These are phyloP conservation scores for Nasonovia ribisnigri DNA, from an alignment of 2,888 invertebrate genomes.

Conservation along the genomic window DNA sequence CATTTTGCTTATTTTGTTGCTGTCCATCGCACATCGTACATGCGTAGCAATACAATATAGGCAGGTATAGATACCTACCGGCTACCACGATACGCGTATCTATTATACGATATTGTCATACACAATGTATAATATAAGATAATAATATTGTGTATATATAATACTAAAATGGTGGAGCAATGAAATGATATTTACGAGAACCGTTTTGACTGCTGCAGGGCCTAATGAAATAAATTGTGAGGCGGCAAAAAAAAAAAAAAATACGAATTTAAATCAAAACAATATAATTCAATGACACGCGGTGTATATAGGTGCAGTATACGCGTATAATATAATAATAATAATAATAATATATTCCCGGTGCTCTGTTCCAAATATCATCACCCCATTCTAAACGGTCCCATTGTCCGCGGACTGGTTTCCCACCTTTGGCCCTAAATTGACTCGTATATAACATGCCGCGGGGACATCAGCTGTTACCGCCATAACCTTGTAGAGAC, in stretches of 20 bases:
- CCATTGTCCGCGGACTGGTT: constrained; percentile 50
- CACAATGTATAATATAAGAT: background rate
- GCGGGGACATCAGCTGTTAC: constrained; percentile 12
- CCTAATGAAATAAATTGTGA: constrained; percentile 35
- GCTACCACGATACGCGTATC: background rate
- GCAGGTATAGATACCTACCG: background rate
- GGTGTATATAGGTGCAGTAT: background rate
- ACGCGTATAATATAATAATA: background rate
- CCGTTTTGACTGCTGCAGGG: background rate
- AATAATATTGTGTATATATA: constrained; percentile 1
- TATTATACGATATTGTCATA: background rate
- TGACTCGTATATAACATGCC: constrained; percentile 36
- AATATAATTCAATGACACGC: constrained; percentile 30
- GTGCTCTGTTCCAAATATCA: constrained; percentile 29
- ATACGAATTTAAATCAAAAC: constrained; percentile 48
- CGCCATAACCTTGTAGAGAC: background rate
- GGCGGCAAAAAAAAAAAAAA: background rate
- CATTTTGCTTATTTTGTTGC: background rate
- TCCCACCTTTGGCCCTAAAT: constrained; percentile 51
- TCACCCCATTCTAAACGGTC: constrained; percentile 54
- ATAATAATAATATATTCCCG: background rate
- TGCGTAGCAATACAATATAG: background rate
- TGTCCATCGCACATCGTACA: too few relatives aligned
- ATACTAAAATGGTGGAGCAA: background rate
- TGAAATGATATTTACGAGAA: constrained; percentile 49